Evolutionary conservation across 37 sponge, comb jelly and placozoan genomes (phyloP).

Genomic region (Aplysina aerophoba): DNA sequence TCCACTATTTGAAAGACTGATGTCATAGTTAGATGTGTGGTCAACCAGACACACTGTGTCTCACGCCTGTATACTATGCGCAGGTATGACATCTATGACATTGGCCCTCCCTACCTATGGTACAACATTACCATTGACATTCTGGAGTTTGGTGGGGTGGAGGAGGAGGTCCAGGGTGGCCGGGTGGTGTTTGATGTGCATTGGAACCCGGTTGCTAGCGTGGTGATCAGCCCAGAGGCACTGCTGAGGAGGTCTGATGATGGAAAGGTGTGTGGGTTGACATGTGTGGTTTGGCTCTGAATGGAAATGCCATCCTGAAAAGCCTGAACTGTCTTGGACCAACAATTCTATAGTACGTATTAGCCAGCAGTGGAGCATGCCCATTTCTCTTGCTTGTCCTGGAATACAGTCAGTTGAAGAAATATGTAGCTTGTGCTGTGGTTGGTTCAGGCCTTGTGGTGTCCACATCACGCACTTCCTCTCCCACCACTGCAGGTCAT

Average conservation of each 20-base stretch:
- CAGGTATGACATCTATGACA: constrained; percentile 78
- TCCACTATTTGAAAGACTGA: too few species aligned
- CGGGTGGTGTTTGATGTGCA: not conserved
- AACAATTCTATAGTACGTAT: not conserved
- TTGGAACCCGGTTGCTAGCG: constrained; percentile 61
- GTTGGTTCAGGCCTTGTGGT: too few species aligned
- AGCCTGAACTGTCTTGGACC: not conserved
- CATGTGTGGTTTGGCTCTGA: too few species aligned
- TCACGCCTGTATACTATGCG: too few species aligned
- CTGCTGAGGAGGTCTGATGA: constrained; percentile 60
- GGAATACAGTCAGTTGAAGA: too few species aligned
- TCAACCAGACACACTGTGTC: too few species aligned
- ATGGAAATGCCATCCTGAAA: not conserved
- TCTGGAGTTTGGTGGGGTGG: constrained; percentile 48
- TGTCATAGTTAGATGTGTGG: too few species aligned
- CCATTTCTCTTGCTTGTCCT: too few species aligned
- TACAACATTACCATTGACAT: constrained; percentile 70
- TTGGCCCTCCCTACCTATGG: constrained; percentile 58
- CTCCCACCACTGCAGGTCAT: constrained; percentile 41
- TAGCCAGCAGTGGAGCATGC: too few species aligned
- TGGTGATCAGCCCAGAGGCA: constrained; percentile 50
- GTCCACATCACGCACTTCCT: too few species aligned
- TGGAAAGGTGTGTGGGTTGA: constrained; percentile 75
- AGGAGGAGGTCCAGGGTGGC: not conserved
- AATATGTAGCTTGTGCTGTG: too few species aligned